These are phyloP conservation scores for Geophilus truncorum DNA, from an alignment of 2,888 invertebrate genomes.

Conservation along the genomic window DNA sequence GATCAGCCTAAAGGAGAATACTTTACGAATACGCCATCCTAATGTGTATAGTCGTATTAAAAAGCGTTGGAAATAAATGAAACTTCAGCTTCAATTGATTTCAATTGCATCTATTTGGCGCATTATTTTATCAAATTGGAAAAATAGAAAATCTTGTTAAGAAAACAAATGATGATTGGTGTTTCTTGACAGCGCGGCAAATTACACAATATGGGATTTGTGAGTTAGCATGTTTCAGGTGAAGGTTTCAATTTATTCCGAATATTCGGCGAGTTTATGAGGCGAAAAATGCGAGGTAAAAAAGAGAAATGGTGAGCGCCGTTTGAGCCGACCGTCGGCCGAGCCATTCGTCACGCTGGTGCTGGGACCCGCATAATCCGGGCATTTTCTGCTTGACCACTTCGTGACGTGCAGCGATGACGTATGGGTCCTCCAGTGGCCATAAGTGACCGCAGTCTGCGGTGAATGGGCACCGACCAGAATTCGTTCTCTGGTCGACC, in stretches of 20 bases:
- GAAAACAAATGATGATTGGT: neutral
- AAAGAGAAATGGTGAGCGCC: neutral
- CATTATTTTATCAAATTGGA: neutral
- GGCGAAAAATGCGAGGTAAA: neutral
- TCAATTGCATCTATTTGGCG: neutral
- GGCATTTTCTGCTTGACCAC: neutral
- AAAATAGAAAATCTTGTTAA: neutral
- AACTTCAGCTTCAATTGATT: neutral
- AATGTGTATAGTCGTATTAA: too few species aligned
- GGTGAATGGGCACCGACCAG: neutral
- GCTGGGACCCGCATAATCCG: neutral
- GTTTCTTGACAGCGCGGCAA: neutral
- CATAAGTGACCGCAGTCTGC: neutral
- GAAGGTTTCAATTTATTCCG: neutral
- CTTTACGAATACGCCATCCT: too few species aligned
- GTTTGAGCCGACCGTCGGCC: neutral
- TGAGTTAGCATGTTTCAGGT: neutral
- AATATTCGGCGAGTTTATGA: neutral
- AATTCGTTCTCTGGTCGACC: neutral
- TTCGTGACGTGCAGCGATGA: neutral
- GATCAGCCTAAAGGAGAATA: too few species aligned
- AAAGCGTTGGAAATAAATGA: neutral
- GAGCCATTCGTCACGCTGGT: neutral
- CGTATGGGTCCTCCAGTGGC: neutral
- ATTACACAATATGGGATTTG: neutral